phyloP scores from a whole-genome alignment of 2,888 invertebrate genomes.

The Bembecia ichneumoniformis region DNA sequence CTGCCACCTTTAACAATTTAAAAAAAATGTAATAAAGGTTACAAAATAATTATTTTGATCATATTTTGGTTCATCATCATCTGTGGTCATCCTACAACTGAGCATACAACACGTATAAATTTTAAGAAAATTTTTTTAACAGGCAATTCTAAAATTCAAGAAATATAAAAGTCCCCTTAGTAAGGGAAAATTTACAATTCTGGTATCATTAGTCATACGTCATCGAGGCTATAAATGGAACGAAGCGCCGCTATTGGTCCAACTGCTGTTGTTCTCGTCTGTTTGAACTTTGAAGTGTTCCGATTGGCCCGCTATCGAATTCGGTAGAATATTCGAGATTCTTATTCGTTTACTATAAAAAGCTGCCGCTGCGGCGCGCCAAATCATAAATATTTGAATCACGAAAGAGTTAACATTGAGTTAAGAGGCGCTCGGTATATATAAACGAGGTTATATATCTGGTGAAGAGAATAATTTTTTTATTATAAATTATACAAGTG shows the following conservation, averaged over 20 bases:
- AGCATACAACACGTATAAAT: no score
- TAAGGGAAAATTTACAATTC: neutral
- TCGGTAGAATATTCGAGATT: constrained; percentile 33
- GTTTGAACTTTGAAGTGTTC: constrained; percentile 17
- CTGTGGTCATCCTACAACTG: no score
- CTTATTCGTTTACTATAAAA: constrained; percentile 40
- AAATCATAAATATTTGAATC: constrained; percentile 49
- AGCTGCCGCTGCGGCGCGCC: constrained; percentile 26
- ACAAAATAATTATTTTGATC: no score
- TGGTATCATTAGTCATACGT: neutral
- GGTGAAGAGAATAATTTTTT: constrained; percentile 5
- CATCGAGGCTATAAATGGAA: neutral
- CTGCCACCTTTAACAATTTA: no score
- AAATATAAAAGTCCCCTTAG: neutral
- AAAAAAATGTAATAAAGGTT: no score
- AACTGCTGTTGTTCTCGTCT: constrained; percentile 23
- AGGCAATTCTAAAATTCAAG: no score
- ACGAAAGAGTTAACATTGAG: constrained; percentile 28
- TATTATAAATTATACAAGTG: neutral
- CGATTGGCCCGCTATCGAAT: constrained; percentile 33
- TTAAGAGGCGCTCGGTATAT: constrained; percentile 25
- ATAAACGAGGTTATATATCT: constrained; percentile 20
- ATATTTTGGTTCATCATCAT: no score
- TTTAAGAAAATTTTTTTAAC: no score
- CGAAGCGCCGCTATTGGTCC: constrained; percentile 25